Evolutionary conservation across 2,888 invertebrate genomes (phyloP).

Genomic region (Sminthurinus aureus): DNA sequence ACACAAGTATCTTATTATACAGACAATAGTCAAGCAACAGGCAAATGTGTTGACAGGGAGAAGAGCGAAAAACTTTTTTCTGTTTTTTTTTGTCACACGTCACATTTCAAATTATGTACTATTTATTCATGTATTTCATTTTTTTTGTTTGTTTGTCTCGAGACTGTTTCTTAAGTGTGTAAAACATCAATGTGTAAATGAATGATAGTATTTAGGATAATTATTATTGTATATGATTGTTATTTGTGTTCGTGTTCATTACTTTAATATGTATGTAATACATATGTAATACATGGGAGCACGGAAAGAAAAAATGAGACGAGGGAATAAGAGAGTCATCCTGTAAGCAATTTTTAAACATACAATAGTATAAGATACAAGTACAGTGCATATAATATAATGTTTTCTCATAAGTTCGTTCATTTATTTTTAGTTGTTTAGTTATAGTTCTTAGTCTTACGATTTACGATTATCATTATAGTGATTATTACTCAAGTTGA

Average conservation of each 20-base stretch:
- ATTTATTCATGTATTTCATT: no score
- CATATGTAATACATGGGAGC: not conserved
- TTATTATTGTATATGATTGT: not conserved
- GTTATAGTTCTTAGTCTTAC: no score
- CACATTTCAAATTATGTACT: no score
- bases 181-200: not conserved
- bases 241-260: not conserved
- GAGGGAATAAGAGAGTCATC: constrained; percentile 10
- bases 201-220: not conserved
- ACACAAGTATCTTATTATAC: no score
- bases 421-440: not conserved
- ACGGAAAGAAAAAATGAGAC: not conserved
- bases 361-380: no score
- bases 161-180: not conserved
- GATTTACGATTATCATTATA: no score
- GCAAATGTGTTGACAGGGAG: no score
- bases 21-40: no score
- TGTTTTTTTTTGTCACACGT: no score
- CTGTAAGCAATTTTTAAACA: not conserved
- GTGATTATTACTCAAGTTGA: no score
- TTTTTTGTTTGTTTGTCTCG: not conserved
- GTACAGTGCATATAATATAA: not conserved
- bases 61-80: no score
- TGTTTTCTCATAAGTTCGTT: constrained; percentile 5
- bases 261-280: no score